Evolutionary conservation across 2,113 vertebrate genomes (phyloP), one percentile per base, ranked within the genome.

Genomic region (Thymallus thymallus): DNA sequence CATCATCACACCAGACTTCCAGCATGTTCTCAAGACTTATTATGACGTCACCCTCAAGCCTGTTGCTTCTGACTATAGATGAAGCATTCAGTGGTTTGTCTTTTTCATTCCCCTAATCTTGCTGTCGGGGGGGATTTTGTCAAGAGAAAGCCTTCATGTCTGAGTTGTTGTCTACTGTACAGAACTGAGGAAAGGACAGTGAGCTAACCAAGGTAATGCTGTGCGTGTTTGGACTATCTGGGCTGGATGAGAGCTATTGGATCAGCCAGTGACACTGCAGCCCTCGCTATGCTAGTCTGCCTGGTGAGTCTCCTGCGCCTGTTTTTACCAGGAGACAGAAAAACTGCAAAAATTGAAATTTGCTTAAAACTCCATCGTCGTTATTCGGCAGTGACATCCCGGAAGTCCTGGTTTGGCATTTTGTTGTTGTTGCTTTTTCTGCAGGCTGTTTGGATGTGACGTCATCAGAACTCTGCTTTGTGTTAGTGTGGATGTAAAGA

Each of bases 351-450:
- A 45, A 10, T 3, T 2, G 5, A 5, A 45, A 45, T 6, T 1
- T 2, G 41, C 41, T 6, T 1, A 45, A 45, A 73, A 81, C 79
- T 68, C 68, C 68, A 26, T 78, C 84, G 86, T 76, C 80, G 82
- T 82, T 63, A 4, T 45, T 72, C 68, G 80, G 56, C 77, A 73
- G 71, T 73, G 71, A 64, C 76, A 29, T 68, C 64, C 4, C 41
- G 72, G 74, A 80, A 73, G 67, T 65, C 68, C 73, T 30, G 41
- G 48, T n/a, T 0, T 41, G 71, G 67, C 69, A 62, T 75, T 41
- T 22, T 10, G 1, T n/a, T n/a, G n/a, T n/a, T n/a, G 32, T 16
- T 41, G 65, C 65, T 30, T 35, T 41, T 35, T 67, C 30, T 35
- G 65, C 32, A 35, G 63, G 46, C 23, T 18, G 60, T 22, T 41